Evolutionary conservation across 2,888 invertebrate genomes (phyloP), one percentile per base, ranked within the genome.

Genomic region (Andrena flavipes): DNA sequence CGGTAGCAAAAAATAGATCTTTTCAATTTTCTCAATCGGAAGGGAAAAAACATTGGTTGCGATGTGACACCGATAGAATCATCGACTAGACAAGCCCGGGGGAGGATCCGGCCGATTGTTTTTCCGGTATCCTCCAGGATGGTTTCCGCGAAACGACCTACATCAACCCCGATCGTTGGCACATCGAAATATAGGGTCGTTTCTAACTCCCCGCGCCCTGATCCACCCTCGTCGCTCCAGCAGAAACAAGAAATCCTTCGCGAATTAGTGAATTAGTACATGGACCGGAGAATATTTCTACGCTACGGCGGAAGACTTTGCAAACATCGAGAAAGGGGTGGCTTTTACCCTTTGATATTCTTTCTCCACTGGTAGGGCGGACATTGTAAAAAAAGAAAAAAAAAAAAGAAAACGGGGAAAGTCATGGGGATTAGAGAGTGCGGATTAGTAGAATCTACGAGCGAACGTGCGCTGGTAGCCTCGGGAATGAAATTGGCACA

Each of bases 71-170:
- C 80, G 70, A 80, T 82, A 49, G 56, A 75, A 80, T 75, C 75
- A 69, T 73, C 68, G 79, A 73, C 68, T 68, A 68, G 69, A 63
- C 72, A 67, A 79, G 69, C 80, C 63, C 51, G n/a, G 65, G 67
- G 76, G 65, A 81, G 76, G 76, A 81, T 80, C 70, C 81, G 76
- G 33, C 65, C 81, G 81, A 83, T 81, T 83, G 81, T 83, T 83
- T 82, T 81, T 73, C 76, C 54, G 62, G 62, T 68, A 76, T 81
- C 64, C 76, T 73, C 73, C n/a, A 74, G 81, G 75, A 29, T 80
- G 69, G 80, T 33, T 82, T 65, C 70, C 65, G 48, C 67, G 68
- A 35, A 48, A 48, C 80, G 81, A 82, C 81, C 81, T 82, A 80
- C 80, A 82, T 80, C 68, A 56, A 51, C 54, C 56, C 51, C 33